Base-by-base conservation (phyloP, 2,797 vertebrate genomes). In the Cryptoprocta ferox region DNA sequence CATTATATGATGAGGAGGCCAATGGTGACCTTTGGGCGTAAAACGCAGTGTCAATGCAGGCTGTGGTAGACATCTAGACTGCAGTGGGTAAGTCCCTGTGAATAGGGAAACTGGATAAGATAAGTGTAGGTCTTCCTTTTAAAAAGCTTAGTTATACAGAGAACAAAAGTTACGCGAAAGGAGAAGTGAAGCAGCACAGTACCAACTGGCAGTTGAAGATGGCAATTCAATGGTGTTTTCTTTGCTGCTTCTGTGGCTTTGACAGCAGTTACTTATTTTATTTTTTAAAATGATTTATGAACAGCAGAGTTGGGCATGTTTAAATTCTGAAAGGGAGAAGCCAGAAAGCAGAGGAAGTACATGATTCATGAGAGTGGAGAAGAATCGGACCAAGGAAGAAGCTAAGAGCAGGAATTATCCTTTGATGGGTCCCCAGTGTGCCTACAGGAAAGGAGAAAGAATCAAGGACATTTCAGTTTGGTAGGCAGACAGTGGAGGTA, bases 401-500 rank as follows among this genome's bases (percentile, higher is more conserved):
- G 28, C 1, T 0, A 7, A 32, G 19, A 63, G 18, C 0, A 0
- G 10, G 15, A n/a, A 50, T 53, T 11, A 42, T 5, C 12, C 15
- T 10, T 8, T 19, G 5, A 6, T 26, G 32, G 9, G 13, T 53
- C 28, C 37, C 13, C 26, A 14, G 3, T 14, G 32, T 10, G 50
- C 35, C 11, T 12, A 45, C 30, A 37, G 12, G 32, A 15, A 61
- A 0, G 3, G 15, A 42, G 7, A 53, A 83, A 84, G 16, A 78
- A 30, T 18, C 35, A 15, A 16, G 5, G 5, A 6, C 45, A 16
- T 42, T 82, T 56, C 19, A 87, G 66, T 6, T 32, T 4, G 6
- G 3, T 8, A 68, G 53, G 61, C 18, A 85, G 42, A 80, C 50
- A 26, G 13, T 30, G 2, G 11, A 65, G 3, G 13, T n/a, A 8